Conservation (phyloP, 2,113 vertebrate genomes). For the Carassius carassius region DNA sequence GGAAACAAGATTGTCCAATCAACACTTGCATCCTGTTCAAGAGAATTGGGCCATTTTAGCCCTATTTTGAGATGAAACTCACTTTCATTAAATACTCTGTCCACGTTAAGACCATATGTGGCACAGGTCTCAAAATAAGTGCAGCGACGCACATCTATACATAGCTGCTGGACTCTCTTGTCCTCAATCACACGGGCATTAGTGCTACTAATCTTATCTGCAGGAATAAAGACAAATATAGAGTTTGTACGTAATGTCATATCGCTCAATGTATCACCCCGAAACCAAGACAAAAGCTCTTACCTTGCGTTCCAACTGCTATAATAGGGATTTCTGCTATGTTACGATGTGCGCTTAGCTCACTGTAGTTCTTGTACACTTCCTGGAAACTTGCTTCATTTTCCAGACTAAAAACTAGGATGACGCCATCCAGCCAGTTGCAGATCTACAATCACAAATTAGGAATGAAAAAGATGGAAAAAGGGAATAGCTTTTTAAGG, state of each 20-base stretch:
- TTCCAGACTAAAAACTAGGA: slow-evolving; percentile 97
- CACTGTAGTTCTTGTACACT: slow-evolving; percentile 81
- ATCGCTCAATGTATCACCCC: background rate
- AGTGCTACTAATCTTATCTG: slow-evolving; percentile 90
- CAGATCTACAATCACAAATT: slow-evolving; percentile 78
- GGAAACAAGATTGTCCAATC: slow-evolving; percentile 20
- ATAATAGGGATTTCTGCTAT: slow-evolving; percentile 83
- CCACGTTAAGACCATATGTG: slow-evolving; percentile 95
- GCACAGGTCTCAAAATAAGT: slow-evolving; percentile 96
- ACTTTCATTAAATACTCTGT: slow-evolving; percentile 92
- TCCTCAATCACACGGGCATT: slow-evolving; percentile 90
- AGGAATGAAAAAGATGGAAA: slow-evolving; percentile 10
- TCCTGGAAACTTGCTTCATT: slow-evolving; percentile 93
- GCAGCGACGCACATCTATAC: slow-evolving; percentile 83
- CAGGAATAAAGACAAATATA: background rate
- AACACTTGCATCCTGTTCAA: background rate
- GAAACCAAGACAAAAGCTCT: slow-evolving; percentile 4
- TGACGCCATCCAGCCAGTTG: slow-evolving; percentile 91
- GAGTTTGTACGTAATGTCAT: background rate
- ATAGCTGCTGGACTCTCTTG: slow-evolving; percentile 84
- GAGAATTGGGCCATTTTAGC: background rate
- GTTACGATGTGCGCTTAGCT: slow-evolving; percentile 78
- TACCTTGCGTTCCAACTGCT: slow-evolving; percentile 94
- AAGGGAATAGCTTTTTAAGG: background rate
- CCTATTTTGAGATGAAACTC: slow-evolving; percentile 49